Evolutionary conservation across 2,888 invertebrate species (phyloP).

Genomic region (Idaea biselata): DNA sequence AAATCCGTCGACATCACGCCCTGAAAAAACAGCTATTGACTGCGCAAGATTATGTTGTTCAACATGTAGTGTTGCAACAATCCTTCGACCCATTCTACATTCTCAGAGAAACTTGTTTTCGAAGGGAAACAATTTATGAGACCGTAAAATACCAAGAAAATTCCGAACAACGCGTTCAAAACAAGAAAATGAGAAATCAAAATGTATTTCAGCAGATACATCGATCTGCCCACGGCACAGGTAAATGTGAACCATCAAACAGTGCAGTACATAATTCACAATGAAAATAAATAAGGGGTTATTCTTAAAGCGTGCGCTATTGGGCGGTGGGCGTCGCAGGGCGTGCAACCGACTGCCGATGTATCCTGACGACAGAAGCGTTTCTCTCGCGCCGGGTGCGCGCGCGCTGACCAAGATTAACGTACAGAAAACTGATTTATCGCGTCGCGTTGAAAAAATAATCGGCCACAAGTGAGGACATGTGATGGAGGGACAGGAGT

Average conservation of each 20-base stretch:
- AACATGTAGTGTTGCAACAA: neutral
- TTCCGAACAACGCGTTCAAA: slow-evolving; percentile 21
- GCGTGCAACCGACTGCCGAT: slow-evolving; percentile 55
- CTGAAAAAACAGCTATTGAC: neutral
- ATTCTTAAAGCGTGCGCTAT: slow-evolving; percentile 39
- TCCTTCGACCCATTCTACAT: neutral
- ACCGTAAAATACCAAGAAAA: slow-evolving; percentile 18
- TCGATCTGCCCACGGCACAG: slow-evolving; percentile 37
- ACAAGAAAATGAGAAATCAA: slow-evolving; percentile 39
- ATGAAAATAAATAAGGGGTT: slow-evolving; percentile 55
- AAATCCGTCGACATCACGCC: neutral
- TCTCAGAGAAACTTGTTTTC: slow-evolving; percentile 3
- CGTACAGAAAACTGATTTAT: slow-evolving; percentile 76
- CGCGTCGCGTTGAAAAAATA: slow-evolving; percentile 78
- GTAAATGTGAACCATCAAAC: slow-evolving; percentile 44
- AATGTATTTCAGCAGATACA: slow-evolving; percentile 41
- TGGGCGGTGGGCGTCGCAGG: slow-evolving; percentile 62
- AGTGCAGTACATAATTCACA: slow-evolving; percentile 55
- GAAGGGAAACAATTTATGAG: slow-evolving; percentile 9
- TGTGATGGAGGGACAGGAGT: slow-evolving; percentile 77
- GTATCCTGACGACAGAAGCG: slow-evolving; percentile 91
- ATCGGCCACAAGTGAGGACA: slow-evolving; percentile 64
- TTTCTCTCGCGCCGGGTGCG: slow-evolving; percentile 72
- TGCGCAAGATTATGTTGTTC: slow-evolving; percentile 3
- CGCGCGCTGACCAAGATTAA: slow-evolving; percentile 67